A percentile compares a stretch with the other conserved stretches of the same genome.
These are phyloP conservation scores for Gymnodraco acuticeps DNA, from an alignment of 2,797 vertebrate species.

Conservation along the genomic window DNA sequence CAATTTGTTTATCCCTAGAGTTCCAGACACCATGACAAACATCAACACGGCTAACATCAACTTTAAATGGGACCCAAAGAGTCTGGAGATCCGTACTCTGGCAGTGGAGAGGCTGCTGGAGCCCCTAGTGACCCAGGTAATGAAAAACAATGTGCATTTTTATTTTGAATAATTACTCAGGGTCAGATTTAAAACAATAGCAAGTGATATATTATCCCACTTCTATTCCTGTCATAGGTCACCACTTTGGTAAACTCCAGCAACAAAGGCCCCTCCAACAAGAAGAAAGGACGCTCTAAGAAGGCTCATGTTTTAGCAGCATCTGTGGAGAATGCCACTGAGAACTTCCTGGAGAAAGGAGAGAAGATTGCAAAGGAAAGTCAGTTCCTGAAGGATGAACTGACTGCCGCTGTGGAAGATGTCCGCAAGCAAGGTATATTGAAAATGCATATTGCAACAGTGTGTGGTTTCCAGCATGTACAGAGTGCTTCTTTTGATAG, in stretches of 20 bases:
- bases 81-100: constrained; percentile 95
- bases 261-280: constrained; percentile 98
- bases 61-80: constrained; percentile 99
- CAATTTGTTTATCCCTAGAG: constrained; percentile 23
- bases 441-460: constrained; percentile 55
- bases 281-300: constrained; percentile 98
- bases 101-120: constrained; percentile 96
- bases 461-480: constrained; percentile 31
- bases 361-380: constrained; percentile 99
- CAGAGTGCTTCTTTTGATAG: constrained; percentile 56
- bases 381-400: constrained; percentile 97
- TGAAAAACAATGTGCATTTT: not conserved
- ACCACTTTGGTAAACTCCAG: constrained; percentile 98
- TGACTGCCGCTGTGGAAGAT: constrained; percentile 97
- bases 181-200: not conserved
- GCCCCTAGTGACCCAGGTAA: constrained; percentile 97
- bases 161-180: not conserved
- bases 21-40: constrained; percentile 87
- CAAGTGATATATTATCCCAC: not conserved
- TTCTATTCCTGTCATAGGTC: constrained; percentile 83
- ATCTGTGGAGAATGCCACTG: constrained; percentile 97
- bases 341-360: constrained; percentile 98
- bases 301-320: constrained; percentile 98
- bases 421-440: constrained; percentile 97
- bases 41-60: constrained; percentile 95